Base-by-base conservation (phyloP, 2,888 invertebrate species). In the Drosophila putrida region DNA sequence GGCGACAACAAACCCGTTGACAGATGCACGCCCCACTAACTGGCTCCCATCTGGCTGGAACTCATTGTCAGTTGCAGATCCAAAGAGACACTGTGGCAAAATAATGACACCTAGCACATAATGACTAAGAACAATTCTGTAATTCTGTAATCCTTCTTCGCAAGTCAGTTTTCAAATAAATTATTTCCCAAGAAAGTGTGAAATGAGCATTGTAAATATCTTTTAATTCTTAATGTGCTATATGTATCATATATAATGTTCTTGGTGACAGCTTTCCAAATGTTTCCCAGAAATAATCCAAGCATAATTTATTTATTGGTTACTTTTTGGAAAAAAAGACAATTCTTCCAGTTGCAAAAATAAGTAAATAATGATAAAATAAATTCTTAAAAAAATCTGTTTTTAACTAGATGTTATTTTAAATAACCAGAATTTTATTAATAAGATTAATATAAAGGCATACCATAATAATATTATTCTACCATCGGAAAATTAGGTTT, bases 1-100 rank as follows among this genome's bases (percentile, higher is more conserved):
- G 72, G 71, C 82, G 71, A 71, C 82, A 79, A 79, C 67, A 82
- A 88, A 88, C 82, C 80, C 85, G 82, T 85, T 82, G 82, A 88
- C 82, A 88, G 85, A 73, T 69, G 47, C 49, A 67, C 73, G 66
- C 62, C 78, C 72, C 80, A 75, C 76, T 80, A 71, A 68, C 69
- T 65, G 78, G 69, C 63, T 54, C 61, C 70, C 65, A 67, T 80
- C 81, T 71, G 71, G 55, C 71, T 69, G 69, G 50, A 51, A 38
- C 65, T 43, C 15, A 10, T 25, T 2, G 43, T 43, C 38, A 28
- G 39, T 28, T 51, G 31, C 60, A 50, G 15, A 38, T 46, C 15
- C 43, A 49, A 20, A 20, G n/a, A 36, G 27, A 73, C 72, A 73
- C 75, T 73, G 58, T 9, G 46, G 49, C 58, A 71, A 62, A 61